A percentile compares a stretch with the other conserved stretches of the same genome.
These are phyloP conservation scores for Tribolium castaneum DNA, from an alignment of 1,140 invertebrate genomes.

Conservation along the genomic window DNA sequence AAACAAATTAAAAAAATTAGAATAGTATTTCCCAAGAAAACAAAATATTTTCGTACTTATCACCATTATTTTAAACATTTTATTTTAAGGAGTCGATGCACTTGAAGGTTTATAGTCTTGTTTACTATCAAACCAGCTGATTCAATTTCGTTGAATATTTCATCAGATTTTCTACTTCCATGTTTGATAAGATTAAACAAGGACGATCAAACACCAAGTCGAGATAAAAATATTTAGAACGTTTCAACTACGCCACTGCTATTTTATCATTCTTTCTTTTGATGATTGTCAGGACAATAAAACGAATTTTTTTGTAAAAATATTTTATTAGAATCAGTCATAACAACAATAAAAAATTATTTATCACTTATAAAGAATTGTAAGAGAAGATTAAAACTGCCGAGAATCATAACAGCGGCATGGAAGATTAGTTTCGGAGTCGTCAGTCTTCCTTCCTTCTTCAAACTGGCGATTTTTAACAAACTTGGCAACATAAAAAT, in stretches of 20 bases:
- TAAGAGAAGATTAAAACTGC: conserved; percentile 78
- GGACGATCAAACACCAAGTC: background rate
- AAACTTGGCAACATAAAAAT: conserved; percentile 86
- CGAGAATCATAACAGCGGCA: conserved; percentile 73
- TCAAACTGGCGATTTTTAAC: conserved; percentile 77
- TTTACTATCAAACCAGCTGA: background rate
- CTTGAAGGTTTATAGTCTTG: background rate
- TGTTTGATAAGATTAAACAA: background rate
- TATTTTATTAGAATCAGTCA: background rate
- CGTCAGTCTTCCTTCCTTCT: conserved; percentile 71
- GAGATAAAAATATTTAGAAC: background rate
- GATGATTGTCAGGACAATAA: background rate
- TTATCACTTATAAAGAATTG: conserved; percentile 79
- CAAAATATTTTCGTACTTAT: background rate
- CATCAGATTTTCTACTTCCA: background rate
- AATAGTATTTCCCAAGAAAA: background rate
- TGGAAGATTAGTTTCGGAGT: conserved; percentile 69
- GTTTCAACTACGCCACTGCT: background rate
- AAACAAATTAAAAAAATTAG: too few species aligned
- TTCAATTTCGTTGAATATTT: background rate
- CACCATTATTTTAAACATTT: background rate
- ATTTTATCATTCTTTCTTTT: background rate
- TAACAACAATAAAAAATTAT: conserved; percentile 20
- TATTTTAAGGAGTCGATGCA: background rate
- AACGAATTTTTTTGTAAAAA: background rate